Conservation (phyloP, 2,888 invertebrate species). For the Subacronicta megacephala region DNA sequence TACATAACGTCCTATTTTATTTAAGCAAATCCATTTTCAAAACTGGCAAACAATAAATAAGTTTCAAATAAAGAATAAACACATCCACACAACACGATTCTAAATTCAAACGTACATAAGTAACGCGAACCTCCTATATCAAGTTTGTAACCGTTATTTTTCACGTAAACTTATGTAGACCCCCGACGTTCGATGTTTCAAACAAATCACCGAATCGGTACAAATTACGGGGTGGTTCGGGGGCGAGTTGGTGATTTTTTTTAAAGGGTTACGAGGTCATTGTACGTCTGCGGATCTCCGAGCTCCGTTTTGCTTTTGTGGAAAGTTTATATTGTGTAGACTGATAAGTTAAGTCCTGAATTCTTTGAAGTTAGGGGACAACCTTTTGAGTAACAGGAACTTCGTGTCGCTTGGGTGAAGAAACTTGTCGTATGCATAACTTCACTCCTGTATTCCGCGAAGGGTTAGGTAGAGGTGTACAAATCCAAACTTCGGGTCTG, state of each 20-base stretch:
- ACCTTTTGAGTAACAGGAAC: background rate
- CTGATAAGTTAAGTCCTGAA: constrained; percentile 23
- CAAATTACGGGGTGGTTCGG: constrained; percentile 43
- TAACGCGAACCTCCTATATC: constrained; percentile 40
- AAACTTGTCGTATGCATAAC: background rate
- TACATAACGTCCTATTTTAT: background rate
- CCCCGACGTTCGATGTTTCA: constrained; percentile 20
- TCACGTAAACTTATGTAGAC: constrained; percentile 49
- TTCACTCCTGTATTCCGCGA: no score
- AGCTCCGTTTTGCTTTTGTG: background rate
- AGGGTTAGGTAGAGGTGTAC: no score
- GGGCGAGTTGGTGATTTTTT: constrained; percentile 40
- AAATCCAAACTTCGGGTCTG: no score
- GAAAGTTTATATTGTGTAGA: constrained; percentile 24
- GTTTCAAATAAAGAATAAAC: constrained; percentile 16
- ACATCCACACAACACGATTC: constrained; percentile 16
- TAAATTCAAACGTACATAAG: constrained; percentile 33
- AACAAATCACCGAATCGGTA: constrained; percentile 51
- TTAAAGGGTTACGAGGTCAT: constrained; percentile 38
- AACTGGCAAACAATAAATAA: background rate
- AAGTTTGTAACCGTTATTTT: constrained; percentile 57
- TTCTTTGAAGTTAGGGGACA: constrained; percentile 5
- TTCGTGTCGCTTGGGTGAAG: constrained; percentile 1
- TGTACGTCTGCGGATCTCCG: constrained; percentile 13
- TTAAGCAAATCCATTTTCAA: background rate